Base-by-base conservation (phyloP, 2,888 invertebrate genomes). In the Exephanes ischioxanthus region DNA sequence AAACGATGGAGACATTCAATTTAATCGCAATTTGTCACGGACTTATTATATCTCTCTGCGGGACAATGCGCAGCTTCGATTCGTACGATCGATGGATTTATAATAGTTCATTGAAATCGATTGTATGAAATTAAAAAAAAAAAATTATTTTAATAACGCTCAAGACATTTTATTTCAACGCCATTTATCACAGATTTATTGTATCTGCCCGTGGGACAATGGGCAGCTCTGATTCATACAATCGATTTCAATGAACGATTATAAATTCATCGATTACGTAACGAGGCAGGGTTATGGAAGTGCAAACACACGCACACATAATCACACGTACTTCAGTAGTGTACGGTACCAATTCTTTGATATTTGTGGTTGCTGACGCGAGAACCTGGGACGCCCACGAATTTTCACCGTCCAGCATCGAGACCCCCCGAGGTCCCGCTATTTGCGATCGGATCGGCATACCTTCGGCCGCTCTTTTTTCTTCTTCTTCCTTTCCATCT, bases 301-400 rank as follows among this genome's bases (percentile, higher is more conserved):
- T 37, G 30, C 4, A 61, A 19, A 41, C 53, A n/a, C n/a, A 55
- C 26, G 22, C 30, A 22, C 22, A 66, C 14, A 22, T n/a, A 37
- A 72, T 53, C 22, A 26, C 41, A 75, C 26, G 61, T 75, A 63
- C 61, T 30, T 48, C 22, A 55, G 14, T 55, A 55, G 72, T 63
- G 53, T 75, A 76, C 71, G 63, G 76, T 92, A 93, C 93, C 93
- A 92, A 91, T 79, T 87, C 89, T 67, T 90, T 89, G 63, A 92
- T 88, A 87, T 90, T 90, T 61, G 87, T 81, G 79, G 89, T 87
- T 70, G 88, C 85, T 66, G 90, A 87, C 51, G 89, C 83, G 68
- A 90, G 77, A 41, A 95, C 95, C 89, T 94, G 94, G n/a, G 95
- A 95, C 68, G 95, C 95, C 96, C 96, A 96, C 37, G 96, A 95